Evolutionary conservation across 2,797 vertebrate species (phyloP).

Genomic region (Melopsittacus undulatus): DNA sequence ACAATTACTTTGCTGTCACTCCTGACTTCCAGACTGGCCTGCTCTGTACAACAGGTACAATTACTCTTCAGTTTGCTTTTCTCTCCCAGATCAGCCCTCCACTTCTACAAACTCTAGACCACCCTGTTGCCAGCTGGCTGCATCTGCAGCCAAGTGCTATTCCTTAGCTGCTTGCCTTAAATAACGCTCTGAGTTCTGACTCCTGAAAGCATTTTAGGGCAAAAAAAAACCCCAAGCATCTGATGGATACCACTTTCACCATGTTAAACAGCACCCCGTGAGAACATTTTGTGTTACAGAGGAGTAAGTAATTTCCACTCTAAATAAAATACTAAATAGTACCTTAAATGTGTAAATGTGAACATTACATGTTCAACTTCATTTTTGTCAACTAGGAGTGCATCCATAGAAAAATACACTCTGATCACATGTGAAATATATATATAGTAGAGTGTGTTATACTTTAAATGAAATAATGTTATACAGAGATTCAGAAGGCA

Average conservation of each 20-base stretch:
- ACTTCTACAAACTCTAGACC: neutral
- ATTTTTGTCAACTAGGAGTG: neutral
- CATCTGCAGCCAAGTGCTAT: neutral
- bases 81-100: neutral
- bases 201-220: neutral
- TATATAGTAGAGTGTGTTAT: neutral
- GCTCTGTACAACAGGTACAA: neutral
- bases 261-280: neutral
- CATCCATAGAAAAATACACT: neutral
- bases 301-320: neutral
- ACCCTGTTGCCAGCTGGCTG: neutral
- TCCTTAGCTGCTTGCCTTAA: neutral
- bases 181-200: neutral
- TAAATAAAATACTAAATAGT: neutral
- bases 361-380: neutral
- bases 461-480: conserved; percentile 41
- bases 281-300: neutral
- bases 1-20: neutral
- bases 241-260: neutral
- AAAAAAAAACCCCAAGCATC: neutral
- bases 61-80: neutral
- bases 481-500: conserved; percentile 27
- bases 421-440: neutral
- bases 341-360: neutral
- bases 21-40: neutral